Base-by-base conservation (phyloP, 2,888 invertebrate species). In the Mythimna albipuncta region DNA sequence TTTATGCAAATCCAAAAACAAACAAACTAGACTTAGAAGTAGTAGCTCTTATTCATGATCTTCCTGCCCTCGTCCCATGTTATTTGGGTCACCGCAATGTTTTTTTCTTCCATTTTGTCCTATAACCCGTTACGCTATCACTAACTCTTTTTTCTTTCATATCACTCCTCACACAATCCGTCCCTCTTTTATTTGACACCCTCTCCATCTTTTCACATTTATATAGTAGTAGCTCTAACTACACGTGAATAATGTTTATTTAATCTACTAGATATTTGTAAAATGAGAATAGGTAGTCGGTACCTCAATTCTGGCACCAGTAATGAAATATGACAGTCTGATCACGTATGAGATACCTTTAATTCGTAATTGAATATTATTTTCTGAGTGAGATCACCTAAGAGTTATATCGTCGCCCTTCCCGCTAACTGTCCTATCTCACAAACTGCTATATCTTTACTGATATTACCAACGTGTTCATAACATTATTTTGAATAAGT, bases 271-370 rank as follows among this genome's bases (percentile, higher is more conserved):
- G 52, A 32, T 35, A 41, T 61, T 50, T 65, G 13, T 59, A 47
- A 41, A 35, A 44, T 61, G 11, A 58, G 26, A 32, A 50, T 64
- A 19, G 11, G 38, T 16, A 6, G 16, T 16, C 6, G 47, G 47
- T 64, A 11, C 6, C 10, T 61, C 55, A 54, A 59, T 59, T 9
- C 44, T 64, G 21, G 52, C 52, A 47, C n/a, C 16, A 64, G 38
- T 47, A 11, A 41, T 26, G 13, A 35, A 11, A 47, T 54, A 38
- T 35, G 6, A 11, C 62, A 21, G 35, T 44, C 9, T 41, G 26
- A 26, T 69, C 11, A 58, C 21, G 58, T 32, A 38, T 41, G 38
- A 73, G n/a, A 47, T 47, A 44, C 5, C 7, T 64, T 62, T 77
- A 41, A 64, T 55, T 52, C 35, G 19, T 52, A n/a, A 7, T 35